Percentiles rank a stretch among this genome's conserved stretches.
These are phyloP conservation scores for Typhlichthys subterraneus DNA, from an alignment of 2,797 vertebrate genomes.

Conservation along the genomic window DNA sequence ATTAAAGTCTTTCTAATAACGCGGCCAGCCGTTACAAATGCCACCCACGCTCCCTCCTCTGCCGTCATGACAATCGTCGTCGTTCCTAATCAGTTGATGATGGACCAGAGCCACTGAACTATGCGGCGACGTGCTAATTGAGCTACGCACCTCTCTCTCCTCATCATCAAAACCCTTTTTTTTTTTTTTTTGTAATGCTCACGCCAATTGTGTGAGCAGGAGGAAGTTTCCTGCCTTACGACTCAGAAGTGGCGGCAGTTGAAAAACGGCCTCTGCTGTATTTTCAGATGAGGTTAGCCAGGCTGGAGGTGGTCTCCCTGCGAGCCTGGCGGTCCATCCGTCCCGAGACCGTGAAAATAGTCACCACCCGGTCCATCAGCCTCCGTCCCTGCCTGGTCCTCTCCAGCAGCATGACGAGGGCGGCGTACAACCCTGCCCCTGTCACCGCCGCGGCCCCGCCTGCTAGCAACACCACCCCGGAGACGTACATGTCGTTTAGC, in stretches of 20 bases:
- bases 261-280: neutral
- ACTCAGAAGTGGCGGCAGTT: neutral
- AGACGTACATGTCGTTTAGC: conserved; percentile 91
- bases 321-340: conserved; percentile 76
- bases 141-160: conserved; percentile 5
- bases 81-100: conserved; percentile 8
- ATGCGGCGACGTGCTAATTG: conserved; percentile 32
- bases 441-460: conserved; percentile 82
- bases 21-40: conserved; percentile 21
- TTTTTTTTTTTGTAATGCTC: neutral
- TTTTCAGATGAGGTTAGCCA: conserved; percentile 91
- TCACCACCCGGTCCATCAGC: conserved; percentile 70
- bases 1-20: conserved; percentile 14
- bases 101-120: conserved; percentile 27
- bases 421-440: conserved; percentile 68
- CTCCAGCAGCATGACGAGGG: conserved; percentile 67
- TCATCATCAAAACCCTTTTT: conserved; percentile 7
- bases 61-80: neutral
- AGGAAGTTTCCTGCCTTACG: conserved; percentile 18
- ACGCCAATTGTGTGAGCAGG: conserved; percentile 18
- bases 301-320: conserved; percentile 90
- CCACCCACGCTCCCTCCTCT: conserved; percentile 3
- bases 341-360: conserved; percentile 90
- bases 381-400: conserved; percentile 71
- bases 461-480: conserved; percentile 85